Base-by-base conservation (phyloP, 2,888 invertebrate genomes). In the Apodemia zela region DNA sequence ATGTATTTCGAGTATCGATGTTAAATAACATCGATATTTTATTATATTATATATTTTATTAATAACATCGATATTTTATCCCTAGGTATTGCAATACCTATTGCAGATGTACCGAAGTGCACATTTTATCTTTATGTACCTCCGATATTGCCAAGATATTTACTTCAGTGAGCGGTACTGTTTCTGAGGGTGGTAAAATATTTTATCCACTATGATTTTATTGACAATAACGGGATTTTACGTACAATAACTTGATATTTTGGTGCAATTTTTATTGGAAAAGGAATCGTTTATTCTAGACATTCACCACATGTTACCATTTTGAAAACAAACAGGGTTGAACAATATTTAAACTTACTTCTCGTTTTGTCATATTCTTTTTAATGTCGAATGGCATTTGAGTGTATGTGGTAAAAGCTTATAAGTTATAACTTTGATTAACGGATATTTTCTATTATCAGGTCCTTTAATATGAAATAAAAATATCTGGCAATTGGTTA, bases 81-180 rank as follows among this genome's bases (percentile, higher is more conserved):
- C 68, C 65, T 66, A 25, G 54, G 25, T 54, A 54, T 33, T 33
- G 33, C 33, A 33, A 33, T 33, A 33, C 33, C 33, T 8, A 33
- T 25, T 25, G 25, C 54, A 54, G 25, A 54, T 54, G 25, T 54
- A 54, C 15, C 54, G 25, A 54, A 54, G 54, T 25, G 54, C 54
- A 13, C 60, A 63, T 71, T 79, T 78, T 78, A 80, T 75, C 71
- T 79, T 78, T 78, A 80, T 75, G 70, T 62, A 65, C 66, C 66
- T 65, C 65, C 73, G 71, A 73, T 72, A 71, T 72, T 70, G 72
- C 71, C 68, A 62, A 63, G 60, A 68, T 72, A 73, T 78, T 68
- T 47, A 59, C 63, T 63, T 68, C 65, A 63, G 66, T 29, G 29
- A 63, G 47, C 59, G 49, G 17, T 59, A 38, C 25, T 57, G 60